Conservation (phyloP, 2,888 invertebrate genomes). For the Diarsia rubi region DNA sequence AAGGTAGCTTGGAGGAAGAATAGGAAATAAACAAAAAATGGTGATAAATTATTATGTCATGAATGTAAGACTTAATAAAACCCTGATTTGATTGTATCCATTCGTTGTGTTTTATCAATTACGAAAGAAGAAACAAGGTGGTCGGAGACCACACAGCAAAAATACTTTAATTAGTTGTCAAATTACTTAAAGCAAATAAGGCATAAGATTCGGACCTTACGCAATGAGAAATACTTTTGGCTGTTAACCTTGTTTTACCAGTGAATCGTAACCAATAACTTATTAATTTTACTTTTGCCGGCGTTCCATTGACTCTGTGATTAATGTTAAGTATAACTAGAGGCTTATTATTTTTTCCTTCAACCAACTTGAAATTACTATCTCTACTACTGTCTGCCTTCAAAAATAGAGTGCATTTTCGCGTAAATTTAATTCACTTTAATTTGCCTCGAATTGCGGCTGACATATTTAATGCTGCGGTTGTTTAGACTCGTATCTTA, state of each 20-base stretch:
- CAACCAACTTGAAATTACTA: conserved; percentile 22
- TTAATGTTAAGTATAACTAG: conserved; percentile 50
- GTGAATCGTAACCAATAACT: conserved; percentile 54
- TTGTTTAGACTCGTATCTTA: conserved; percentile 27
- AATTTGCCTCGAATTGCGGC: conserved; percentile 21
- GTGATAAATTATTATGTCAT: conserved; percentile 9
- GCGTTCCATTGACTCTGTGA: conserved; percentile 53
- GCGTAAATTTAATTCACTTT: conserved; percentile 15
- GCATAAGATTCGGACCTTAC: conserved; percentile 41
- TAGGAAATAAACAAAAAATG: too few species aligned
- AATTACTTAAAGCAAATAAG: conserved; percentile 51
- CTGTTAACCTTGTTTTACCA: conserved; percentile 51
- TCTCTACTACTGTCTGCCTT: not conserved
- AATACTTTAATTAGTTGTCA: conserved; percentile 50
- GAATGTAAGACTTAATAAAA: not conserved
- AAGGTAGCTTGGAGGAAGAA: too few species aligned
- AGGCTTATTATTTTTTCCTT: conserved; percentile 44
- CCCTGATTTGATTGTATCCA: conserved; percentile 2
- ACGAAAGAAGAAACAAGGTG: conserved; percentile 15
- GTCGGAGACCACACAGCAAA: conserved; percentile 47
- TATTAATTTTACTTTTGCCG: conserved; percentile 50
- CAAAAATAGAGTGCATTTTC: conserved; percentile 45
- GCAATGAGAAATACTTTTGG: conserved; percentile 42
- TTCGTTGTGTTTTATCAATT: not conserved
- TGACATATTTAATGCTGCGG: conserved; percentile 31